Evolutionary conservation across 1,140 invertebrate species (phyloP), one percentile per base, ranked within the genome.

Genomic region (Schmidtea mediterranea): DNA sequence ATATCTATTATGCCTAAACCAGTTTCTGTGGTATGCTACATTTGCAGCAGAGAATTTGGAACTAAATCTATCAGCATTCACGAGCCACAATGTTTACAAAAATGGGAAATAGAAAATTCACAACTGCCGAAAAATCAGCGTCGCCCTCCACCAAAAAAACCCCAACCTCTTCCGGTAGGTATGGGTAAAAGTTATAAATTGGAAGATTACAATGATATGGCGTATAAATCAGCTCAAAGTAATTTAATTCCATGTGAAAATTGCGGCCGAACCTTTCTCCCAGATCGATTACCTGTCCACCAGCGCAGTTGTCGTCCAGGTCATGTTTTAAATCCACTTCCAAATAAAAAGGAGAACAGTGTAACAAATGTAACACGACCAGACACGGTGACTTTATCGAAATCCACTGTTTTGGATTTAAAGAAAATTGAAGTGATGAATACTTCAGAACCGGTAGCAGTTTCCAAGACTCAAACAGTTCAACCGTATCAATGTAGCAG

Each of bases 31-130:
- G 52, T 65, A 13, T 68, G 66, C 51, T 68, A 68, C 47, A 65
- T 67, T 43, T 67, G 65, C 59, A 59, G 63, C 13, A 53, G 66
- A 53, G 58, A 65, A 52, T 66, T 66, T 58, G 61, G 63, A 37
- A 61, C 58, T 43, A 62, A 59, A 47, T 49, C 48, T 18, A 39
- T 80, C 47, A 61, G 61, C 16, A 78, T 79, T 49, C 78, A 80
- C 61, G 75, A 79, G 56, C 76, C 76, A 1, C 75, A 79, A 53
- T 80, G 78, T 57, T 55, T 80, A 24, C 72, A 75, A 56, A 79
- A 77, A 58, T 79, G 78, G 76, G 67, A 73, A 23, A 57, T 63
- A 37, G 74, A 78, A 57, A 78, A 79, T 56, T 62, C 71, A 3
- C 72, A 74, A 56, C 58, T 78, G 41, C 74, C 75, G 6, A 62